Base-by-base conservation (phyloP, 2,888 invertebrate species). In the Colostygia pectinataria region DNA sequence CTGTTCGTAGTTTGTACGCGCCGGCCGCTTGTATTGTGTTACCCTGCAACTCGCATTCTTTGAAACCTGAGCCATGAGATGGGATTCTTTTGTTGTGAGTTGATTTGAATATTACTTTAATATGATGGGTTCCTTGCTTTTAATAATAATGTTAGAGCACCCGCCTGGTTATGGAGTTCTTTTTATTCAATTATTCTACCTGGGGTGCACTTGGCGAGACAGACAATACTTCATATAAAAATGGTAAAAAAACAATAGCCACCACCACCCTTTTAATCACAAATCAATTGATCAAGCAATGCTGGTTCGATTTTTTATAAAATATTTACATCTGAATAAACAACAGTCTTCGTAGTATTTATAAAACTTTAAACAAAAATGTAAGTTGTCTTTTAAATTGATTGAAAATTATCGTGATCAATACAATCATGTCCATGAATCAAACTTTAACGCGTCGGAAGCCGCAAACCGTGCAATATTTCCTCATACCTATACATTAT, bases 81-180 rank as follows among this genome's bases (percentile, higher is more conserved):
- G 80, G 80, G 78, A 80, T 79, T 81, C 86, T 80, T 86, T 87
- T 88, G 84, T 86, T 79, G 74, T 69, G 70, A 68, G 73, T 75
- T 74, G 73, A 86, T 87, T 86, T 87, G 81, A 89, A 87, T 89
- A 86, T 86, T 79, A 78, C 80, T 78, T 77, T 77, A 80, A 81
- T 80, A 73, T 75, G 80, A 80, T 77, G 76, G 76, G 75, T 68
- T 58, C 69, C 71, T 69, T 64, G 71, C 67, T 72, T 66, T 79
- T 77, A 77, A 77, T 77, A 77, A 77, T 77, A 71, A 56, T 49
- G 50, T 56, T 60, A 57, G 40, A 49, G 44, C 52, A 40, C 40
- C 42, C 49, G 34, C 9, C 31, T 28, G 38, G 36, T 13, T 53
- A 39, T 46, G 46, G 33, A 36, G 40, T 55, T 48, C 54, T 48